Evolutionary conservation across 2,113 vertebrate species (phyloP), one percentile per base, ranked within the genome.

Genomic region (Hippoglossus stenolepis): DNA sequence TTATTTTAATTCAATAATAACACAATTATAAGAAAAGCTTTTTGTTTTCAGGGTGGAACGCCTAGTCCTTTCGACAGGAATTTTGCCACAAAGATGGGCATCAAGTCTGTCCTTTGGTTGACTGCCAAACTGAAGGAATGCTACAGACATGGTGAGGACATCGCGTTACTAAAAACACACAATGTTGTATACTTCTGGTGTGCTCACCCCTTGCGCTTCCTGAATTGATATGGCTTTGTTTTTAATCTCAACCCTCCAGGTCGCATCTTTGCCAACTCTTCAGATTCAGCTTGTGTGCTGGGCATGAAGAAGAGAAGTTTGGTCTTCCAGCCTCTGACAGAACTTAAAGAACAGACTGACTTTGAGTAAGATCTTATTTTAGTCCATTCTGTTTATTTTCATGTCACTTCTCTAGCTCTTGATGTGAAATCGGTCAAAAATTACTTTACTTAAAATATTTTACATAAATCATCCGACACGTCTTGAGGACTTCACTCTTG

Each of bases 61-160:
- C 96, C 97, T 2, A 96, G 94, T 75, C 97, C 97, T 5, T 97
- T 97, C 40, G 97, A 97, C 91, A 94, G 97, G 84, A 97, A 97
- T 77, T 97, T 97, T 63, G 96, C 92, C 76, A 97, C 96, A 20
- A 97, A 97, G 88, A 96, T 97, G 96, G 97, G 96, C 0, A 92
- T 96, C 35, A 97, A 97, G 82, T 93, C 96, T 3, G 94, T 97
- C 85, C 91, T 95, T 1, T 97, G 97, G 97, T 91, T 97, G 90
- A 95, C 94, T 0, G 95, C 95, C 51, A 97, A 97, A 85, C 92
- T 97, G 85, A 97, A 97, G 91, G 95, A 96, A 75, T 96, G 94
- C 76, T 95, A 95, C 85, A 94, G 96, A 83, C 96, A 97, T 0
- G 97, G 97, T 97, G 80, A 73, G 31, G 31, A 31, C 31, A 7